Evolutionary conservation across 2,113 vertebrate genomes (phyloP).

Genomic region (Lepisosteus osseus): DNA sequence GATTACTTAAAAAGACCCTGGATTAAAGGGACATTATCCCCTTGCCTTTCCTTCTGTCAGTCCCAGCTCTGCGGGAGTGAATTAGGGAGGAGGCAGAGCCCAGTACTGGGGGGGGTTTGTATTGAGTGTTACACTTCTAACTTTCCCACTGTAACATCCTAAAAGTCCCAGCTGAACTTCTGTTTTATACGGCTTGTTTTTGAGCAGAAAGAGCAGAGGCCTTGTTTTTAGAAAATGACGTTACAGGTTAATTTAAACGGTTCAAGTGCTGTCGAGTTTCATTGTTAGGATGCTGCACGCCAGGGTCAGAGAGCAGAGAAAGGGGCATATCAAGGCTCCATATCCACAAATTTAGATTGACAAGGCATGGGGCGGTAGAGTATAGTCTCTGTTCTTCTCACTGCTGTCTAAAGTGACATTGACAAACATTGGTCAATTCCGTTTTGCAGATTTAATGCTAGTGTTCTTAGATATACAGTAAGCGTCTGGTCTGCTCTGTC

Average conservation of each 20-base stretch:
- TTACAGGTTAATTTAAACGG: neutral
- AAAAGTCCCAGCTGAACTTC: no score
- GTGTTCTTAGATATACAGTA: no score
- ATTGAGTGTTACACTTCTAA: conserved; percentile 15
- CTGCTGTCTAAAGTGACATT: no score
- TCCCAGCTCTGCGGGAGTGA: neutral
- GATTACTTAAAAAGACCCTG: conserved; percentile 57
- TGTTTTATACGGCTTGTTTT: no score
- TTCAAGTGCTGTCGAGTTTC: neutral
- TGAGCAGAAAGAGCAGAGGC: no score
- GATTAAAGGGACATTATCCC: conserved; percentile 57
- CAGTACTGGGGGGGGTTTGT: conserved; percentile 8
- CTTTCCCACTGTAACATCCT: neutral
- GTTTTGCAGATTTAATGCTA: no score
- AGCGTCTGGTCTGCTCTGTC: no score
- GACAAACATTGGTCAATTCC: neutral
- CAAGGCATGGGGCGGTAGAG: neutral
- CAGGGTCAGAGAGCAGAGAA: neutral
- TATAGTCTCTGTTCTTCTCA: no score
- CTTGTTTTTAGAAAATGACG: no score
- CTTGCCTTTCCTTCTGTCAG: conserved; percentile 44
- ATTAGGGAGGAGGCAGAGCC: conserved; percentile 18
- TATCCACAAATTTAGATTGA: neutral
- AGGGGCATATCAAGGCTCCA: neutral
- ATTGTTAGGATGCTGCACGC: neutral